Evolutionary conservation across 2,888 invertebrate genomes (phyloP).

Genomic region (Plagiodera versicolora): DNA sequence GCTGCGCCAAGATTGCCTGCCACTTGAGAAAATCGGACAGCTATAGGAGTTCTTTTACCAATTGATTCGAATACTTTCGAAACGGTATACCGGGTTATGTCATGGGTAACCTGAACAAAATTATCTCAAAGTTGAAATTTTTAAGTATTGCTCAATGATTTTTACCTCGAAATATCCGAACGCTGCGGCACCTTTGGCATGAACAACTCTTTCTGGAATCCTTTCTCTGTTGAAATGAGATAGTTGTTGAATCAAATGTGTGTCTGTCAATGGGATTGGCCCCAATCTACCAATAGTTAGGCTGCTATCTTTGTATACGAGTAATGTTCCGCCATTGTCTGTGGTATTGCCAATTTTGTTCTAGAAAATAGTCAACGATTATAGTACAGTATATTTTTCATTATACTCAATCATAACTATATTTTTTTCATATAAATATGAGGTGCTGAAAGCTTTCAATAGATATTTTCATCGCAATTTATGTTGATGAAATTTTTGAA

Average conservation of each 20-base stretch:
- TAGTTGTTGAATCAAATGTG: constrained; percentile 71
- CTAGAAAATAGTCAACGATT: no score
- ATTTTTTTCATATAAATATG: no score
- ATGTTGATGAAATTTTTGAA: no score
- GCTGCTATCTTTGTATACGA: constrained; percentile 57
- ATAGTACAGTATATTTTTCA: no score
- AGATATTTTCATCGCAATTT: no score
- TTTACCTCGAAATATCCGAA: constrained; percentile 80
- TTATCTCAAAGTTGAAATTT: no score
- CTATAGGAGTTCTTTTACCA: constrained; percentile 78
- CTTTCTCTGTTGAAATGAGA: constrained; percentile 82
- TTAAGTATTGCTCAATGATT: no score
- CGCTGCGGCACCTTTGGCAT: constrained; percentile 90
- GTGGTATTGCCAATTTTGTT: constrained; percentile 14
- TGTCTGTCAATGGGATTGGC: constrained; percentile 82
- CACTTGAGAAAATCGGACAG: constrained; percentile 77
- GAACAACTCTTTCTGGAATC: constrained; percentile 85
- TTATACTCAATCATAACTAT: no score
- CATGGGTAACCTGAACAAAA: constrained; percentile 63
- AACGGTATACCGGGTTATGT: constrained; percentile 74
- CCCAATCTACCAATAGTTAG: constrained; percentile 83
- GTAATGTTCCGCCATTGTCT: constrained; percentile 30
- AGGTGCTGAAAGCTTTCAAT: no score
- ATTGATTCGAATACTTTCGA: constrained; percentile 73
- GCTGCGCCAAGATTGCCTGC: constrained; percentile 87